A percentile compares a stretch with the other conserved stretches of the same genome.
Conservation (phyloP, 2,888 invertebrate genomes). For the Plebejus argus region DNA sequence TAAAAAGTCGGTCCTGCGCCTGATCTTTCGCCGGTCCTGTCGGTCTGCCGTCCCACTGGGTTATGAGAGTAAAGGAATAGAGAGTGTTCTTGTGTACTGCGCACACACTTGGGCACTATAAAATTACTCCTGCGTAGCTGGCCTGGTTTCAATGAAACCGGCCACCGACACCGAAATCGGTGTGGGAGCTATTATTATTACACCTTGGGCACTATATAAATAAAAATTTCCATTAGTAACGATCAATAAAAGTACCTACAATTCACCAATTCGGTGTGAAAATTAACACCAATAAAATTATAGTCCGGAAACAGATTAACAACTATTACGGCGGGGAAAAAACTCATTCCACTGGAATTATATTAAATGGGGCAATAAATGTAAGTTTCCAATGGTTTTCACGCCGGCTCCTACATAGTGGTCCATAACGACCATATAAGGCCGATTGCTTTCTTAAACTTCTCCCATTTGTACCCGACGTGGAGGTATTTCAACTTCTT, state of each 20-base stretch:
- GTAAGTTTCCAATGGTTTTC: constrained; percentile 72
- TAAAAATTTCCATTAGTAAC: neutral
- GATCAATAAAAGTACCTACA: neutral
- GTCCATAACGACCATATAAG: constrained; percentile 78
- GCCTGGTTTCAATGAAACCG: no score
- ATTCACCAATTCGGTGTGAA: neutral
- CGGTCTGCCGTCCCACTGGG: no score
- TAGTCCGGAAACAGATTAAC: constrained; percentile 15
- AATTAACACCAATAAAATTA: neutral
- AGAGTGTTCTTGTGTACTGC: no score
- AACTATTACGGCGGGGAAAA: constrained; percentile 19
- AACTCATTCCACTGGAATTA: constrained; percentile 59
- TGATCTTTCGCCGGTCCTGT: no score
- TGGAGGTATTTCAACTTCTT: constrained; percentile 73
- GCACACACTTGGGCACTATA: no score
- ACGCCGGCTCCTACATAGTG: constrained; percentile 67
- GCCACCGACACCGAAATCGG: no score
- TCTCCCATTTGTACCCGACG: constrained; percentile 74
- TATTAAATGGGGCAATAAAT: constrained; percentile 67
- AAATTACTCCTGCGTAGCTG: no score
- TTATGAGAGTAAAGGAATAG: no score
- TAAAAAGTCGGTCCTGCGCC: no score
- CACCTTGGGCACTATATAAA: neutral
- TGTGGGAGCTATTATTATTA: no score
- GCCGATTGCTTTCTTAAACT: constrained; percentile 79